Evolutionary conservation across 2,113 vertebrate genomes (phyloP), one percentile per base, ranked within the genome.

Genomic region (Hydrolagus affinis): DNA sequence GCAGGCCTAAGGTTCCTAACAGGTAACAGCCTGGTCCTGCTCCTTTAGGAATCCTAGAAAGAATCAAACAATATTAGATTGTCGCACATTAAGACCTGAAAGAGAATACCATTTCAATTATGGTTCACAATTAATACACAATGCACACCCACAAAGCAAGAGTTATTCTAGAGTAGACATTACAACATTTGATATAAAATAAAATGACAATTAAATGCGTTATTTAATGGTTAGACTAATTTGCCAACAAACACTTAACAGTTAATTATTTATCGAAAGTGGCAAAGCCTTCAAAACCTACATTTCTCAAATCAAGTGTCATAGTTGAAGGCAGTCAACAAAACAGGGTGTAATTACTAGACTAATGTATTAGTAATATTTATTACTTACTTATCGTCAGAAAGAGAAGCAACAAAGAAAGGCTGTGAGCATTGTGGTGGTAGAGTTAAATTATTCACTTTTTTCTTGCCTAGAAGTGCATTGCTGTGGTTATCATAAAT

Each of bases 321-420:
- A 44, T 44, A 44, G 44, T 44, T 6, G 44, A 44, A 44, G 44
- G 6, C 44, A 44, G 44, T 44, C 44, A 44, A 44, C 6, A 44
- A 44, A 44, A 44, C 1, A 44, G 44, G 28, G 0, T 68, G 25
- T 62, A 68, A 66, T 83, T 66, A 83, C 30, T 30, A 32, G 10
- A 28, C 28, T 6, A 25, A 83, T 32, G 28, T 28, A 17, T 3
- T 28, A 28, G 17, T 21, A 64, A 76, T 70, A 64, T 0, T 72
- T 44, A 93, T n/a, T 75, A 93, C 97, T 96, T 90, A 99, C 98
- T 99, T 99, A 92, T 99, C 98, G 56, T 99, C 98, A 4, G 95
- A 96, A 72, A 99, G 91, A 86, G 95, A 90, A n/a, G 97, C 95
- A 89, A 97, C 88, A 86, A 98, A 99, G 91, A 97, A 98, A 0